A percentile compares a stretch with the other conserved stretches of the same genome.
Conservation (phyloP, 1,140 invertebrate species). For the Zaprionus ghesquierei region DNA sequence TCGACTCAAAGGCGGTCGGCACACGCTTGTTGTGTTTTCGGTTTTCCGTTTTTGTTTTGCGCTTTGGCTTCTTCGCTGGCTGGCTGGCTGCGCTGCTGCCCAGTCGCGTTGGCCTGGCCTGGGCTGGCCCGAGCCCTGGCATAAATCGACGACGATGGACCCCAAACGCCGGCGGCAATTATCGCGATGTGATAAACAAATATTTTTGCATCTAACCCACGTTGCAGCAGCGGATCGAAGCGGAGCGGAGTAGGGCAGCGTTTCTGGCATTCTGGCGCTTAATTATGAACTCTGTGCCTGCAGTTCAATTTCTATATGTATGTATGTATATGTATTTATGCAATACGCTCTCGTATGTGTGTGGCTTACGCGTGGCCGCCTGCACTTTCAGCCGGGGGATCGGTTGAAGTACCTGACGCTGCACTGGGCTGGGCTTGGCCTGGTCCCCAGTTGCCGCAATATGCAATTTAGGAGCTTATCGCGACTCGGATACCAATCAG, state of each 20-base stretch:
- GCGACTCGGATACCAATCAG: conserved; percentile 66
- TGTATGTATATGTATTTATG: conserved; percentile 42
- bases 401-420: conserved; percentile 25
- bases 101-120: conserved; percentile 21
- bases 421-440: conserved; percentile 49
- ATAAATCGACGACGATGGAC: conserved; percentile 60
- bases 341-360: background rate
- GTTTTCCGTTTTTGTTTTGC: conserved; percentile 13
- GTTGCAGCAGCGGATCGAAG: conserved; percentile 11
- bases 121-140: conserved; percentile 15
- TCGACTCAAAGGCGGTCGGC: conserved; percentile 60
- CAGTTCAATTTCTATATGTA: conserved; percentile 3
- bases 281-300: conserved; percentile 69
- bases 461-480: conserved; percentile 79
- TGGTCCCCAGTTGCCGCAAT: conserved; percentile 56
- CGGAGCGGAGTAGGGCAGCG: conserved; percentile 5
- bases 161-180: conserved; percentile 71
- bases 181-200: conserved; percentile 81
- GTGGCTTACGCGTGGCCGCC: conserved; percentile 57
- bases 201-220: conserved; percentile 78
- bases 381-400: conserved; percentile 60
- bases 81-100: conserved; percentile 37
- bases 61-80: conserved; percentile 48
- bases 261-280: conserved; percentile 75
- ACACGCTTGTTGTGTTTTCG: conserved; percentile 55